phyloP scores from a whole-genome alignment of 2,888 invertebrate species.

The Ophion slaviceki region DNA sequence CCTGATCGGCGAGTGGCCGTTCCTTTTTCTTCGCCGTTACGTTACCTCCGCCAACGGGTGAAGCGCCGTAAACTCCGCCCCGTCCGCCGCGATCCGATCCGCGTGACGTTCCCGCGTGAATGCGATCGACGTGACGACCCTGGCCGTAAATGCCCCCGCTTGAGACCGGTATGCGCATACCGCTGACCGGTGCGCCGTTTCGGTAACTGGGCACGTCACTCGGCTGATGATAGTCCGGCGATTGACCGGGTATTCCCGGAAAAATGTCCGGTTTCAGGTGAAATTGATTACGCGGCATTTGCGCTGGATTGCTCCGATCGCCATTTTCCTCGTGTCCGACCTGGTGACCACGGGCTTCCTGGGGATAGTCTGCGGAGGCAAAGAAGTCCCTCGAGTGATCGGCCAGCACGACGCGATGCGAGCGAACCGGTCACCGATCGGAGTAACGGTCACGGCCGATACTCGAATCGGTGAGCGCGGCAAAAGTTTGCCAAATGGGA shows the following conservation, averaged over 20 bases:
- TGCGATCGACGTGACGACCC: conserved; percentile 51
- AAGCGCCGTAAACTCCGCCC: conserved; percentile 70
- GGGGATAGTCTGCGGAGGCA: conserved; percentile 63
- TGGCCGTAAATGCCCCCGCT: conserved; percentile 71
- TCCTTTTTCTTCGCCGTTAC: no score
- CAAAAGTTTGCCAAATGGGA: no score
- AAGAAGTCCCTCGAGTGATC: not conserved
- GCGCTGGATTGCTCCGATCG: conserved; percentile 65
- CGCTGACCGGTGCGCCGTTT: conserved; percentile 75
- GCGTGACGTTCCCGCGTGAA: conserved; percentile 52
- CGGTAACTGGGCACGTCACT: conserved; percentile 74
- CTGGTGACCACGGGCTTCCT: conserved; percentile 65
- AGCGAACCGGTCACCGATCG: no score
- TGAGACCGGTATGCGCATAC: conserved; percentile 69
- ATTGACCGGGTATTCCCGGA: conserved; percentile 67
- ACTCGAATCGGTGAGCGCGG: not conserved
- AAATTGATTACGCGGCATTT: conserved; percentile 64
- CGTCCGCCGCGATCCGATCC: conserved; percentile 66
- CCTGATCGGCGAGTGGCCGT: no score
- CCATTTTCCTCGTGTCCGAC: conserved; percentile 57
- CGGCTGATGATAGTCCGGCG: conserved; percentile 69
- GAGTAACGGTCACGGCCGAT: no score
- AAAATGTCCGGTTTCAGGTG: conserved; percentile 72
- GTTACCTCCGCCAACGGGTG: conserved; percentile 56
- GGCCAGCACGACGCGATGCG: no score